Base-by-base conservation (phyloP, 2,888 invertebrate genomes). In the Antitype chi region DNA sequence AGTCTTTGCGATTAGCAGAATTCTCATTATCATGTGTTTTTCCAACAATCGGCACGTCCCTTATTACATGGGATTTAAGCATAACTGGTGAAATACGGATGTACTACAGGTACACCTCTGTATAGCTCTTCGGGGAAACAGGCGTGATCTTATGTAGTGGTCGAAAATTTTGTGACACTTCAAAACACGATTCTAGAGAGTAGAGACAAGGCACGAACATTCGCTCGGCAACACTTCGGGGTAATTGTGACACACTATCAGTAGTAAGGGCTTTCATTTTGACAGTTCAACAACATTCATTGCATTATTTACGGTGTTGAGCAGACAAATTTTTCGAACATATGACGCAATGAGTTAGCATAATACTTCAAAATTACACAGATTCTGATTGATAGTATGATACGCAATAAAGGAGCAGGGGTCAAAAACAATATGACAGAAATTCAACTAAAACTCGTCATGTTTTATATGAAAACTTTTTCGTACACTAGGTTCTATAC, bases 391-490 rank as follows among this genome's bases (percentile, higher is more conserved):
- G 43, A 38, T 5, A 13, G 13, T 47, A 11, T 47, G 13, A 11
- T 43, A 43, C 43, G 43, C 43, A 38, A 38, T 38, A 8, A 38
- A 11, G 43, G 43, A 11, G 11, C 43, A 47, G 43, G 43, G 43
- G 13, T 13, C n/a, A 13, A 47, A 55, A 62, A 53, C 5, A 8
- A 68, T 11, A 4, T 17, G 9, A 78, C 63, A 75, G 80, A 82
- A 72, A 80, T 69, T 71, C 55, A 32, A 69, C 81, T 79, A 96
- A 85, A 96, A 92, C 81, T 96, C 96, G 80, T 96, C 96, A 82
- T 94, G 95, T 84, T 91, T 93, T 64, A 87, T 84, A 80, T 77
- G 43, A 63, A 92, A 87, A 8, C 80, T 82, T 64, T 91, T 90
- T n/a, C 89, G 85, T 0, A 90, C 55, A 66, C 53, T 76, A 5